Evolutionary conservation across 2,797 vertebrate species (phyloP).

Genomic region (Coranthus polyacanthus): DNA sequence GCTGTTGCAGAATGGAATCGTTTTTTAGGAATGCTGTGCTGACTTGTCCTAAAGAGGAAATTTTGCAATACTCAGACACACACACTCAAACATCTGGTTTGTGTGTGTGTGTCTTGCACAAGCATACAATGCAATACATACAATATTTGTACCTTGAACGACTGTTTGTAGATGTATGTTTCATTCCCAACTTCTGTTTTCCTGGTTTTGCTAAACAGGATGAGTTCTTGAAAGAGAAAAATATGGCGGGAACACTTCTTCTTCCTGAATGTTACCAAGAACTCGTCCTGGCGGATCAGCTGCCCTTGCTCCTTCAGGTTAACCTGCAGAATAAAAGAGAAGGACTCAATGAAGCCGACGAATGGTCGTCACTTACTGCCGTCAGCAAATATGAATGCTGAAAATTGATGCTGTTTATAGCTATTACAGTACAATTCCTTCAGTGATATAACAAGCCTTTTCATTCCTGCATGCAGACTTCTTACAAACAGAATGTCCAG

Average conservation of each 20-base stretch:
- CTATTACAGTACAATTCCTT: too few species aligned
- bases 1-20: background rate
- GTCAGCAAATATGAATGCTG: too few species aligned
- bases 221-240: slow-evolving; percentile 88
- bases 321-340: slow-evolving; percentile 73
- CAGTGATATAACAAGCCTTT: too few species aligned
- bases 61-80: accelerated
- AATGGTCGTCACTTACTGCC: too few species aligned
- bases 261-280: slow-evolving; percentile 84
- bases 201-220: slow-evolving; percentile 89
- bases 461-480: too few species aligned
- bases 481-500: background rate
- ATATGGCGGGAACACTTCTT: slow-evolving; percentile 86
- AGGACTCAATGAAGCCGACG: background rate
- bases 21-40: accelerated
- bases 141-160: slow-evolving; percentile 83
- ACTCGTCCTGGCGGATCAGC: slow-evolving; percentile 86
- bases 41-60: slow-evolving; percentile 4
- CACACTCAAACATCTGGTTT: background rate
- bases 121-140: too few species aligned
- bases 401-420: too few species aligned
- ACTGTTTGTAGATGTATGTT: slow-evolving; percentile 88
- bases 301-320: slow-evolving; percentile 89
- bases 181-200: slow-evolving; percentile 85
- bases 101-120: background rate